A percentile compares a stretch with the other conserved stretches of the same genome.
Evolutionary conservation across 2,797 vertebrate genomes (phyloP).

Genomic region (Darevskia nairensis): DNA sequence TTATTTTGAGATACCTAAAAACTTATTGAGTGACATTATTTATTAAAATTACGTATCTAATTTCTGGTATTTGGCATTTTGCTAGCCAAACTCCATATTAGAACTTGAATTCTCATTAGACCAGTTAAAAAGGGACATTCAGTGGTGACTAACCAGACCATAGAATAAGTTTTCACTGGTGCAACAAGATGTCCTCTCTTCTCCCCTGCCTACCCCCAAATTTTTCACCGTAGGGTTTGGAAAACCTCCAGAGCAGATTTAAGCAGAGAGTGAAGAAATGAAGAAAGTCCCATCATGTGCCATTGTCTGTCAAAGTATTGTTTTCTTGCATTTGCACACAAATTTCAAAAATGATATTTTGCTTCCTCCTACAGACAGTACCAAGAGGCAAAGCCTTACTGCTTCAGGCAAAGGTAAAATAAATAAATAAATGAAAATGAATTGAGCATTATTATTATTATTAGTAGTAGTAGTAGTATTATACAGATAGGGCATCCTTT

Average conservation of each 20-base stretch:
- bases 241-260: too few species aligned
- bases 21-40: background rate
- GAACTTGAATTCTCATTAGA: background rate
- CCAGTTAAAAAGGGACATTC: background rate
- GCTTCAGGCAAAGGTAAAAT: slow-evolving; percentile 95
- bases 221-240: too few species aligned
- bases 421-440: background rate
- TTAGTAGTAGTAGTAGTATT: background rate
- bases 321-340: background rate
- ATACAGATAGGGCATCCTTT: background rate
- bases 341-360: slow-evolving; percentile 19
- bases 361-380: slow-evolving; percentile 83
- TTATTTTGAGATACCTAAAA: background rate
- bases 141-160: too few species aligned
- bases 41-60: background rate
- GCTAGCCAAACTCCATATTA: background rate
- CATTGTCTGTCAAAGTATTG: background rate
- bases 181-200: too few species aligned
- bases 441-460: background rate
- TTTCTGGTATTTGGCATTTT: background rate
- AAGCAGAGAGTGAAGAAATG: too few species aligned
- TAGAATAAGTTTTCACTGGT: too few species aligned
- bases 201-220: too few species aligned
- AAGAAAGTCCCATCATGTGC: too few species aligned
- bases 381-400: slow-evolving; percentile 89